A percentile compares a stretch with the other conserved stretches of the same genome.
Conservation (phyloP, 2,888 invertebrate genomes). For the Tuta absoluta region DNA sequence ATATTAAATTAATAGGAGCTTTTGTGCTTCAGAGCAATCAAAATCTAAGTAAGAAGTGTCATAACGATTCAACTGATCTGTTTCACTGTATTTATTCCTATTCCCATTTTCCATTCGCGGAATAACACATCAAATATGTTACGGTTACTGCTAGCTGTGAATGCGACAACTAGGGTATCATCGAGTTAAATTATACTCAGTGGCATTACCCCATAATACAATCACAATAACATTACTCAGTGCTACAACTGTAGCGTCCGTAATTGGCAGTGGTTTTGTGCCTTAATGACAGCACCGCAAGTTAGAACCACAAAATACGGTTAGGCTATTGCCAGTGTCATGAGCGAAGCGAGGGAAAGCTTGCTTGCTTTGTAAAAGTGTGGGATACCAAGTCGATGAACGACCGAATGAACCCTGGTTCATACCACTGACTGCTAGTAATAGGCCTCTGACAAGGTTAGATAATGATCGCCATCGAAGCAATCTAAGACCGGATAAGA, state of each 20-base stretch:
- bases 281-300: slow-evolving; percentile 58
- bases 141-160: slow-evolving; percentile 10
- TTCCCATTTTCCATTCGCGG: neutral
- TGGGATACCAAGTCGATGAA: no score
- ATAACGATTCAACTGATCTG: neutral
- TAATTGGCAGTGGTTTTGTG: slow-evolving; percentile 60
- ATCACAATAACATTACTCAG: slow-evolving; percentile 47
- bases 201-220: slow-evolving; percentile 50
- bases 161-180: neutral
- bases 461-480: no score
- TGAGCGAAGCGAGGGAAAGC: neutral
- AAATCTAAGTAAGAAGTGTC: no score
- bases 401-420: no score
- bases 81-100: neutral
- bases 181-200: slow-evolving; percentile 47
- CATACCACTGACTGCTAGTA: no score
- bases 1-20: no score
- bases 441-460: no score
- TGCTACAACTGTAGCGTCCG: slow-evolving; percentile 55
- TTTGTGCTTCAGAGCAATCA: no score
- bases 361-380: no score
- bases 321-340: slow-evolving; percentile 20
- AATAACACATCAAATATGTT: neutral
- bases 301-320: slow-evolving; percentile 47
- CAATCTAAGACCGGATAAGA: no score